Conservation (phyloP, 2,113 vertebrate species). For the Archilochus colubris region DNA sequence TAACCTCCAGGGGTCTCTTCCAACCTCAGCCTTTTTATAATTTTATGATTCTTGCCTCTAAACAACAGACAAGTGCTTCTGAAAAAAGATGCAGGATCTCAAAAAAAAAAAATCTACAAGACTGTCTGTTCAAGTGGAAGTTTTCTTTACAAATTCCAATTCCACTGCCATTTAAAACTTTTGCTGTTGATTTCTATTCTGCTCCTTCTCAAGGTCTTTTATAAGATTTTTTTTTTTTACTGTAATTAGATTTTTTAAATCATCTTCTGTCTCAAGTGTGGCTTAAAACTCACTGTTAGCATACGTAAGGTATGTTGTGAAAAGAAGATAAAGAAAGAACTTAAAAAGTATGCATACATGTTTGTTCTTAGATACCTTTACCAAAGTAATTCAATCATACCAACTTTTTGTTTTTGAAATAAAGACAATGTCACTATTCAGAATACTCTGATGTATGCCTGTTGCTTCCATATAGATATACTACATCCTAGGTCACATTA, state of each 20-base stretch:
- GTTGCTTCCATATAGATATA: not conserved
- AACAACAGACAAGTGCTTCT: not conserved
- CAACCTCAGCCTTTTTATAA: not conserved
- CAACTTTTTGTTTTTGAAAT: not conserved
- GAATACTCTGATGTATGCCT: not conserved
- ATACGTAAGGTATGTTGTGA: not conserved
- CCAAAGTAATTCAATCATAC: not conserved
- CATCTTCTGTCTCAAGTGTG: not conserved
- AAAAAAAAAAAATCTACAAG: not conserved
- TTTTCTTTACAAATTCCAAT: not conserved
- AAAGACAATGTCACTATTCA: not conserved
- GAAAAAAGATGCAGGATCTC: not conserved
- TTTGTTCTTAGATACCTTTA: not conserved
- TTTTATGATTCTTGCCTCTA: not conserved
- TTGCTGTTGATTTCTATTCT: not conserved
- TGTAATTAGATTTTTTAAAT: slow-evolving; percentile 1
- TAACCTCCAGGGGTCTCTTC: not conserved
- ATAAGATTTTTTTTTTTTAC: not conserved
- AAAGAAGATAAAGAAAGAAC: not conserved
- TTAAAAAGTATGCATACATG: not conserved
- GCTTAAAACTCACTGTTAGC: not conserved
- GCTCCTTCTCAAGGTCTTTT: not conserved
- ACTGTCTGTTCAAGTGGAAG: not conserved
- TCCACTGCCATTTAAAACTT: not conserved
- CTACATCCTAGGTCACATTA: not conserved